These are phyloP conservation scores for Montipora sp. DNA, from an alignment of 64 coral and sea anemone species.

Conservation along the genomic window DNA sequence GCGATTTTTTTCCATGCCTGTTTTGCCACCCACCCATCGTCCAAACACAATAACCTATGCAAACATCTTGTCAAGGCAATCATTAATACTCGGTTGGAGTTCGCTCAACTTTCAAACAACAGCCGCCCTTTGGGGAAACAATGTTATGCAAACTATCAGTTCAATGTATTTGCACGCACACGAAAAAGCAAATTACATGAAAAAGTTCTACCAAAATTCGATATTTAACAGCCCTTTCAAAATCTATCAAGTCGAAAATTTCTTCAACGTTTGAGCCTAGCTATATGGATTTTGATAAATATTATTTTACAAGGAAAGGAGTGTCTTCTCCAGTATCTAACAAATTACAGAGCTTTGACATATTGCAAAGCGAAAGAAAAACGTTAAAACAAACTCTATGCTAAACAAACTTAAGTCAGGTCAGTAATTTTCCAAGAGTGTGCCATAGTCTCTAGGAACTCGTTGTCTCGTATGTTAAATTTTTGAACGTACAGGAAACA, in stretches of 20 bases:
- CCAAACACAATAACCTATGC: conserved; percentile 26
- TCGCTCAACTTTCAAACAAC: conserved; percentile 51
- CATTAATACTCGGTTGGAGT: conserved; percentile 38
- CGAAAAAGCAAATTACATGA: not conserved
- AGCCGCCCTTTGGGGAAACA: conserved; percentile 8
- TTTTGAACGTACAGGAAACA: conserved; percentile 13
- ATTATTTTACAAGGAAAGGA: too few relatives aligned
- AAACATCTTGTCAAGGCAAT: conserved; percentile 46
- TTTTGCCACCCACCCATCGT: conserved; percentile 8
- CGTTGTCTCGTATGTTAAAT: not conserved
- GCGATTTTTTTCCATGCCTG: not conserved
- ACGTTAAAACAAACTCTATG: not conserved
- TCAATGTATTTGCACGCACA: not conserved
- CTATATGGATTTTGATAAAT: not conserved
- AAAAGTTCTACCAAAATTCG: not conserved
- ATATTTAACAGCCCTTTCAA: too few relatives aligned
- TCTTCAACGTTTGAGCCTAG: not conserved
- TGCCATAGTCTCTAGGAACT: not conserved
- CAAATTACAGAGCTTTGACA: not conserved
- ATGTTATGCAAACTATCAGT: not conserved
- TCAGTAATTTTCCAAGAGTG: not conserved
- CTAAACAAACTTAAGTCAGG: not conserved
- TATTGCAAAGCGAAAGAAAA: not conserved
- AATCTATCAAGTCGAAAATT: not conserved
- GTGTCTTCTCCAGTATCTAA: too few relatives aligned